phyloP scores from a whole-genome alignment of 2,888 invertebrate species.

The Polydrusus cervinus region DNA sequence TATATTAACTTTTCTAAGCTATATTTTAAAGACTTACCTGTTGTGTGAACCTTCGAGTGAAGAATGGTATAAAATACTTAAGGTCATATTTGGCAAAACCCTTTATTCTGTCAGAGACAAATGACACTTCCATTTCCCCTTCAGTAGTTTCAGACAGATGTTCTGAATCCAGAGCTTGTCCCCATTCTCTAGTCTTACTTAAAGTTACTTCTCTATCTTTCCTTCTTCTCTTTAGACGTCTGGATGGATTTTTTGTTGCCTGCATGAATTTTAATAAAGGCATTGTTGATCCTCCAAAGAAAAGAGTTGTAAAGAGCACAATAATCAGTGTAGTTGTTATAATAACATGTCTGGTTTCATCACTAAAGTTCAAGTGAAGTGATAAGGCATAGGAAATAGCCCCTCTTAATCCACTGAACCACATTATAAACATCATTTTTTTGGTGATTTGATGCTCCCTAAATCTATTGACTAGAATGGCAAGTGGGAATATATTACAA shows the following conservation, averaged over 20 bases:
- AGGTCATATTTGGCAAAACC: slow-evolving; percentile 95
- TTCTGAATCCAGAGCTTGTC: slow-evolving; percentile 94
- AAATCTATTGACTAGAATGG: slow-evolving; percentile 94
- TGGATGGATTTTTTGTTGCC: slow-evolving; percentile 75
- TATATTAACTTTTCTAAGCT: not conserved
- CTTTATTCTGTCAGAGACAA: slow-evolving; percentile 84
- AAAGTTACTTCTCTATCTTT: slow-evolving; percentile 88
- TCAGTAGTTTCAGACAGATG: slow-evolving; percentile 94
- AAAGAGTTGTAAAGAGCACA: slow-evolving; percentile 94
- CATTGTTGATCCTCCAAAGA: slow-evolving; percentile 98
- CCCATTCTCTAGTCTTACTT: slow-evolving; percentile 99
- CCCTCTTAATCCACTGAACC: slow-evolving; percentile 97
- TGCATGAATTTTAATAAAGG: slow-evolving; percentile 94
- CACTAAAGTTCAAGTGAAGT: slow-evolving; percentile 93
- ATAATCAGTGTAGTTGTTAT: slow-evolving; percentile 99
- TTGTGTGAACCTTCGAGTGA: slow-evolving; percentile 93
- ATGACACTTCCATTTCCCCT: slow-evolving; percentile 92
- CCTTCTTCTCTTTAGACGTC: slow-evolving; percentile 74
- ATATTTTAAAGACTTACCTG: slow-evolving; percentile 76
- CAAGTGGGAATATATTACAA: slow-evolving; percentile 96
- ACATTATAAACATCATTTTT: slow-evolving; percentile 99
- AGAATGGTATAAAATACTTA: slow-evolving; percentile 96
- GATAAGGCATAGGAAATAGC: slow-evolving; percentile 99
- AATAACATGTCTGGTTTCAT: slow-evolving; percentile 95
- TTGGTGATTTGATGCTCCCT: slow-evolving; percentile 97